These are phyloP conservation scores for Ylistrum balloti DNA, from an alignment of 1,140 invertebrate genomes.

Conservation along the genomic window DNA sequence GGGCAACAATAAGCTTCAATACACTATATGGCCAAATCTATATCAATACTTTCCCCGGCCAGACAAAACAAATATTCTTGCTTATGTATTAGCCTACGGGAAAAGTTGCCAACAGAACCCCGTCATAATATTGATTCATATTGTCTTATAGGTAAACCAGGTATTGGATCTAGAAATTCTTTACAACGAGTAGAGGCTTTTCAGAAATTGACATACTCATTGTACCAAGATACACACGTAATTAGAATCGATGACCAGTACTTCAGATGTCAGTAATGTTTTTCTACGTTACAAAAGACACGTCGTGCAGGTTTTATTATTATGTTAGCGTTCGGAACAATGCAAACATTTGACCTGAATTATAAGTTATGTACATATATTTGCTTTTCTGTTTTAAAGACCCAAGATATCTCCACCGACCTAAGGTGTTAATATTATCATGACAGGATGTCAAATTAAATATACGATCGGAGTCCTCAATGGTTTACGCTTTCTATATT, in stretches of 20 bases:
- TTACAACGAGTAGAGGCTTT: background rate
- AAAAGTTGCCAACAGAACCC: background rate
- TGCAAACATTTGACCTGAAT: background rate
- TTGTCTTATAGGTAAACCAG: background rate
- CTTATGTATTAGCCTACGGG: background rate
- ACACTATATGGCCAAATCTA: background rate
- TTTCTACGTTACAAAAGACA: background rate
- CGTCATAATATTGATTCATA: slow-evolving; percentile 32
- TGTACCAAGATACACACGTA: background rate
- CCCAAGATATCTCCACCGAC: background rate
- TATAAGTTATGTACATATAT: background rate
- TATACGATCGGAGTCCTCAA: no score
- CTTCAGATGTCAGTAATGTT: background rate
- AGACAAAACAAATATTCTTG: slow-evolving; percentile 25
- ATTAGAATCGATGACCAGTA: background rate
- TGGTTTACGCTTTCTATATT: no score
- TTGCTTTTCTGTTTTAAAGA: background rate
- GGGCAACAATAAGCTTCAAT: background rate
- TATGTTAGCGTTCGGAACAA: background rate
- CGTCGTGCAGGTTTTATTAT: background rate
- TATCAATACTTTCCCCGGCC: background rate
- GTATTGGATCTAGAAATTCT: background rate
- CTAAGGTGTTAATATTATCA: background rate
- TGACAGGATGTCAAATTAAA: no score
- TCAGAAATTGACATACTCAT: background rate